Conservation (phyloP, 2,113 vertebrate species). For the Triplophysa tibetana region DNA sequence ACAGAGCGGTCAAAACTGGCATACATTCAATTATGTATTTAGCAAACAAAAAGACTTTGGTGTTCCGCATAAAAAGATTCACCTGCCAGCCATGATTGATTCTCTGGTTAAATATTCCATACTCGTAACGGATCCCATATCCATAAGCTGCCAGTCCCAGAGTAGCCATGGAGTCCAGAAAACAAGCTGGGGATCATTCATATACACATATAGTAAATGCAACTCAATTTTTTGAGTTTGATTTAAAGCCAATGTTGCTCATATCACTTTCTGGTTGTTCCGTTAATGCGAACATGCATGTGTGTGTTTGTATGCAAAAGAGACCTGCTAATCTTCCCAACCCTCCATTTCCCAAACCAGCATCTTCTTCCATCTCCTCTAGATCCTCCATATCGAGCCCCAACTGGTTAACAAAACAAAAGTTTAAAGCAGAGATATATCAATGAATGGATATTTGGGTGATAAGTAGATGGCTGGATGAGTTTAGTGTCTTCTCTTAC, state of each 20-base stretch:
- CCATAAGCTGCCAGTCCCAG: slow-evolving; percentile 93
- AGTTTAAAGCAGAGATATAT: not conserved
- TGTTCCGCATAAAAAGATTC: slow-evolving; percentile 14
- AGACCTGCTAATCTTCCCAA: slow-evolving; percentile 93
- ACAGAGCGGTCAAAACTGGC: not conserved
- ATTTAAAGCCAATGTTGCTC: not conserved
- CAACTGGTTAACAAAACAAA: slow-evolving; percentile 66
- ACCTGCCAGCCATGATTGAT: slow-evolving; percentile 96
- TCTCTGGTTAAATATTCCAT: slow-evolving; percentile 98
- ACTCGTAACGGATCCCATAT: slow-evolving; percentile 96
- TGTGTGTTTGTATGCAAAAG: slow-evolving; percentile 18
- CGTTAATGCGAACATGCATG: not conserved
- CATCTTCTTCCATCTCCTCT: slow-evolving; percentile 96
- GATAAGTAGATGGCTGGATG: not conserved
- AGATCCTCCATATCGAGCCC: slow-evolving; percentile 97
- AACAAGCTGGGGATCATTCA: slow-evolving; percentile 79
- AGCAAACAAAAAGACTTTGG: too few species aligned
- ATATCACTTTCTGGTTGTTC: not conserved
- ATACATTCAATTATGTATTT: too few species aligned
- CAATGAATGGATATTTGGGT: not conserved
- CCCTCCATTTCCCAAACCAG: slow-evolving; percentile 93
- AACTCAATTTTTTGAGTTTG: not conserved
- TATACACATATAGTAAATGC: slow-evolving; percentile 2
- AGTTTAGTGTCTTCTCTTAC: slow-evolving; percentile 65
- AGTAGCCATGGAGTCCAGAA: slow-evolving; percentile 96